A percentile compares a stretch with the other conserved stretches of the same genome.
Evolutionary conservation across 2,797 vertebrate species (phyloP).

Genomic region (Anableps anableps): DNA sequence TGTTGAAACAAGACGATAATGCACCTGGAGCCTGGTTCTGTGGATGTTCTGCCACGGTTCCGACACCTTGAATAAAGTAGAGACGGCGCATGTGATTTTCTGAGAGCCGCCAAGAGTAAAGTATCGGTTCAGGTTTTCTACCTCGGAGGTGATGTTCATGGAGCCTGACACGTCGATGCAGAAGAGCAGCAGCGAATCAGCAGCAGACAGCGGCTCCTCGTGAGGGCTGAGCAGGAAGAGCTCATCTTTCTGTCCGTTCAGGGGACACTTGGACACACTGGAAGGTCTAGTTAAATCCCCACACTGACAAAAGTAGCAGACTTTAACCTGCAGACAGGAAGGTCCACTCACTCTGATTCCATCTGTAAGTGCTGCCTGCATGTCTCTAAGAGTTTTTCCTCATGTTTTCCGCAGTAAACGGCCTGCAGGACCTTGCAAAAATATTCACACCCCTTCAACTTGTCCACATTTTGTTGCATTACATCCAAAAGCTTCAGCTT

Average conservation of each 20-base stretch:
- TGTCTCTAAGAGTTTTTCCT: too few relatives aligned
- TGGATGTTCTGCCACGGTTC: constrained; percentile 31
- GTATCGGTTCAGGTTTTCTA: constrained; percentile 22
- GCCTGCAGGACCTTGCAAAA: background rate
- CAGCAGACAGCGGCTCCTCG: background rate
- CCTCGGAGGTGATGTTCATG: constrained; percentile 75
- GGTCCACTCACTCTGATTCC: background rate
- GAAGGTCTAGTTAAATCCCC: constrained; percentile 1
- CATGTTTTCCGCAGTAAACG: too few relatives aligned
- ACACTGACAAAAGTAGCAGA: constrained; percentile 74
- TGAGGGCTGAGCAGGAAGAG: constrained; percentile 61
- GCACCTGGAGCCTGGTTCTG: constrained; percentile 74
- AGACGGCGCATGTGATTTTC: background rate
- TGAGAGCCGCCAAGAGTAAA: background rate
- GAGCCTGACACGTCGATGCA: constrained; percentile 81
- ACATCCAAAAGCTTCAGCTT: too few relatives aligned
- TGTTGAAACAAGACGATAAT: constrained; percentile 3
- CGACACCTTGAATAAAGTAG: constrained; percentile 56
- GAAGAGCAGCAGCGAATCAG: constrained; percentile 72
- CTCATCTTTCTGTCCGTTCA: constrained; percentile 32
- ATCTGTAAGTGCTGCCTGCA: background rate
- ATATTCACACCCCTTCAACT: background rate
- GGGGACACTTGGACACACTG: background rate
- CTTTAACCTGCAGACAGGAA: constrained; percentile 53
- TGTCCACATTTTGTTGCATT: too few relatives aligned